Evolutionary conservation across 2,113 vertebrate species (phyloP).

Genomic region (Nothoprocta perdicaria): DNA sequence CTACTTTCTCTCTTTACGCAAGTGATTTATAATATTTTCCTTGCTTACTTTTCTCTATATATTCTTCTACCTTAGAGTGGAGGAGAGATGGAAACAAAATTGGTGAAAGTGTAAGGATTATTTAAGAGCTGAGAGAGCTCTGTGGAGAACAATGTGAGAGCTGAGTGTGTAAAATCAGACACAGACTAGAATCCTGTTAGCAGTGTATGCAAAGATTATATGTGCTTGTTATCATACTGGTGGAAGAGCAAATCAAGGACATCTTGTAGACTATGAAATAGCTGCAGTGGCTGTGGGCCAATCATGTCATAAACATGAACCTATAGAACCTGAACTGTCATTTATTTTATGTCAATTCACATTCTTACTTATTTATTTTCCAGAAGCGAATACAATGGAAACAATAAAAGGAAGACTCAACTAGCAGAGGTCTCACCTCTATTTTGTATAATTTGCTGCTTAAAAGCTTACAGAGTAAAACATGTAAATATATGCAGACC

Average conservation of each 20-base stretch:
- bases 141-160: not conserved
- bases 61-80: not conserved
- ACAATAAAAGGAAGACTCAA: conserved; percentile 70
- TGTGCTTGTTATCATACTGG: conserved; percentile 53
- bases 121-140: conserved; percentile 14
- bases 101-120: not conserved
- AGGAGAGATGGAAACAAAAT: not conserved
- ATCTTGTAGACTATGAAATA: conserved; percentile 65
- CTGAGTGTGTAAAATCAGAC: conserved; percentile 24
- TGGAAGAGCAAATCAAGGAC: conserved; percentile 71
- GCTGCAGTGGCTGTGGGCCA: conserved; percentile 63
- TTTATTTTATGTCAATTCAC: conserved; percentile 72
- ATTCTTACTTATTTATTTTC: conserved; percentile 78
- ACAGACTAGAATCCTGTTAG: conserved; percentile 8
- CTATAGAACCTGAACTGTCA: conserved; percentile 70
- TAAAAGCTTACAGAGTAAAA: conserved; percentile 81
- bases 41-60: not conserved
- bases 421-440: conserved; percentile 80
- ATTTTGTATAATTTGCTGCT: conserved; percentile 82
- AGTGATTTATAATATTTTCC: not conserved
- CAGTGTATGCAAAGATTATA: conserved; percentile 22
- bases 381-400: conserved; percentile 62
- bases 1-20: not conserved
- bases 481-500: conserved; percentile 85
- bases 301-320: conserved; percentile 74